Evolutionary conservation across 2,888 invertebrate species (phyloP).

Genomic region (Lepetodrilus schrolli): DNA sequence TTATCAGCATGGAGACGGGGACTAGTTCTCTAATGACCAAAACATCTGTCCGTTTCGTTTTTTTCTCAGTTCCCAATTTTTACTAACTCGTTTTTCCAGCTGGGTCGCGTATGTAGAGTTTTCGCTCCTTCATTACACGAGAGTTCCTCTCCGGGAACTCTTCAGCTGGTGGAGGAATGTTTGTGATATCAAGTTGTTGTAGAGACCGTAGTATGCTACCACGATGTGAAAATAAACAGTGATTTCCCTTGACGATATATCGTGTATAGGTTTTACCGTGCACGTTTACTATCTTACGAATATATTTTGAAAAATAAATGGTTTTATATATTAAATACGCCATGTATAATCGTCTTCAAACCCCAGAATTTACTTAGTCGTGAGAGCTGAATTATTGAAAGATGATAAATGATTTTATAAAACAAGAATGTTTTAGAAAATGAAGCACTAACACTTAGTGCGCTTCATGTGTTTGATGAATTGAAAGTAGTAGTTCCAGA

Average conservation of each 20-base stretch:
- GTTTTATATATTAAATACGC: too few relatives aligned
- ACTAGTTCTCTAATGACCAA: not conserved
- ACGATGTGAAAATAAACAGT: conserved; percentile 25
- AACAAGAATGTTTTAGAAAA: too few relatives aligned
- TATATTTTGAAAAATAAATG: too few relatives aligned
- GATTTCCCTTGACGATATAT: conserved; percentile 24
- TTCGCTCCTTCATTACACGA: conserved; percentile 19
- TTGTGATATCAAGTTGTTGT: conserved; percentile 28
- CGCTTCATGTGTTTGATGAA: too few relatives aligned
- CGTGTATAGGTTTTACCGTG: not conserved
- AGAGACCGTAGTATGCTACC: conserved; percentile 4
- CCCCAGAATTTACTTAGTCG: too few relatives aligned
- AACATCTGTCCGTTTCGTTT: conserved; percentile 24
- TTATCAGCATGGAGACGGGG: not conserved
- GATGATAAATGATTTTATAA: too few relatives aligned
- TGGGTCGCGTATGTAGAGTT: conserved; percentile 29
- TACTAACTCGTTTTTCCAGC: conserved; percentile 34
- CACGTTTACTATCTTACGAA: too few relatives aligned
- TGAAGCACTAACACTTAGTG: too few relatives aligned
- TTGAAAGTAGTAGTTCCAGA: too few relatives aligned
- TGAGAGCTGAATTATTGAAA: too few relatives aligned
- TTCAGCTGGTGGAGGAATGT: conserved; percentile 17
- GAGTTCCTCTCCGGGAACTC: conserved; percentile 19
- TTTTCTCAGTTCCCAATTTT: conserved; percentile 13
- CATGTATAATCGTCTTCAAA: too few relatives aligned